These are phyloP conservation scores for Lutjanus argentimaculatus DNA, from an alignment of 2,797 vertebrate species.

Conservation along the genomic window DNA sequence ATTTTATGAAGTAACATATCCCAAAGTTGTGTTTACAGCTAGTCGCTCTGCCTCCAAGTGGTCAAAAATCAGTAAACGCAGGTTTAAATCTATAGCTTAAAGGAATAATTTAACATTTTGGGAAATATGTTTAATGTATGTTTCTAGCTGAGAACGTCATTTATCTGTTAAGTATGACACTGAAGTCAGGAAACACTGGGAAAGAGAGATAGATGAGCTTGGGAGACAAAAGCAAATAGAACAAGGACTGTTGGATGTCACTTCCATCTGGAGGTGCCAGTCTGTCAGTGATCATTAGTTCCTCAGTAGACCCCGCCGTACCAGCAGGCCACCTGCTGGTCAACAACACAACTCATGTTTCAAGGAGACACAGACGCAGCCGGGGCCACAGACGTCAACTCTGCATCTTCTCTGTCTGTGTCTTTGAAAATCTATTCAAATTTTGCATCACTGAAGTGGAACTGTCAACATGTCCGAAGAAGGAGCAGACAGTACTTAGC, in stretches of 20 bases:
- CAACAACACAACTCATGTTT: slow-evolving; percentile 42
- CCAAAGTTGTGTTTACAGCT: not conserved
- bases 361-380: slow-evolving; percentile 26
- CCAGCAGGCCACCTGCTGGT: slow-evolving; percentile 63
- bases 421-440: slow-evolving; percentile 18
- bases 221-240: slow-evolving; percentile 32
- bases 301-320: slow-evolving; percentile 51
- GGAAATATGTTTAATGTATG: too few relatives aligned
- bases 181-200: not conserved
- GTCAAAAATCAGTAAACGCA: not conserved
- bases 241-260: slow-evolving; percentile 48
- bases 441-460: slow-evolving; percentile 10
- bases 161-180: not conserved
- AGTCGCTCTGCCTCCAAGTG: not conserved
- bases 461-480: not conserved
- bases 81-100: not conserved
- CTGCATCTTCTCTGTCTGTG: not conserved
- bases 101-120: not conserved
- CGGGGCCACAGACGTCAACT: slow-evolving; percentile 3
- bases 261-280: slow-evolving; percentile 73
- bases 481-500: not conserved
- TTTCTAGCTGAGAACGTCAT: not conserved
- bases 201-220: slow-evolving; percentile 34
- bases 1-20: not conserved
- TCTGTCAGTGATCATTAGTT: slow-evolving; percentile 63